Evolutionary conservation across 2,113 vertebrate genomes (phyloP), one percentile per base, ranked within the genome.

Genomic region (Xiphophorus couchianus): DNA sequence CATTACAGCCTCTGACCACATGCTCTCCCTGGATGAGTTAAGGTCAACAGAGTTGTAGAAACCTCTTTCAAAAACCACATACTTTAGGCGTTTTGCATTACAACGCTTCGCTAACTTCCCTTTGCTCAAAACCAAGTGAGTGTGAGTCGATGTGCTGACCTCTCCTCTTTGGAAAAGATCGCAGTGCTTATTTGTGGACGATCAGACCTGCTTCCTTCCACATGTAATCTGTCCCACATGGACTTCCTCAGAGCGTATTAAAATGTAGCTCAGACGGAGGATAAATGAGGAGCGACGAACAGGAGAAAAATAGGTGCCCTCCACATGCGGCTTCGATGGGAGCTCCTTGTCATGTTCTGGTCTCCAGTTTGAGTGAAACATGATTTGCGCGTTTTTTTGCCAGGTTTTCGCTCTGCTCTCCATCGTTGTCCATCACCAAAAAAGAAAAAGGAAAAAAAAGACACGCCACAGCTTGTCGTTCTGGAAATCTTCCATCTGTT

Each of bases 151-250:
- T 88, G 66, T 84, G 90, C 83, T 86, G 90, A 91, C 90, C 79
- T 89, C 66, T 84, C 67, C 54, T 84, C 85, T 91, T 80, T 69
- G 61, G 14, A 76, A 85, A 63, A 74, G 65, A 71, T 44, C 14
- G 4, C 33, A 6, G 76, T 84, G 89, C 89, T 91, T 91, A 93
- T 93, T 91, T 93, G 90, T 90, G 85, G 88, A 89, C 65, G 83
- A 91, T 90, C 89, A 84, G 90, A 86, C 89, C 87, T 66, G 82
- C 78, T 89, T 90, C 87, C 83, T 90, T 90, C 81, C 81, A 76
- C 74, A 29, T 81, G 78, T 93, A 92, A 93, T 93, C 74, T 83
- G 70, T 91, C 88, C 89, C 92, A 91, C 89, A 92, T 93, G 90
- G 81, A 86, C 85, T 82, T 86, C 88, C 74, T 30, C 84, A 44